A percentile compares a stretch with the other conserved stretches of the same genome.
These are phyloP conservation scores for Orthosia gracilis DNA, from an alignment of 2,888 invertebrate species.

Conservation along the genomic window DNA sequence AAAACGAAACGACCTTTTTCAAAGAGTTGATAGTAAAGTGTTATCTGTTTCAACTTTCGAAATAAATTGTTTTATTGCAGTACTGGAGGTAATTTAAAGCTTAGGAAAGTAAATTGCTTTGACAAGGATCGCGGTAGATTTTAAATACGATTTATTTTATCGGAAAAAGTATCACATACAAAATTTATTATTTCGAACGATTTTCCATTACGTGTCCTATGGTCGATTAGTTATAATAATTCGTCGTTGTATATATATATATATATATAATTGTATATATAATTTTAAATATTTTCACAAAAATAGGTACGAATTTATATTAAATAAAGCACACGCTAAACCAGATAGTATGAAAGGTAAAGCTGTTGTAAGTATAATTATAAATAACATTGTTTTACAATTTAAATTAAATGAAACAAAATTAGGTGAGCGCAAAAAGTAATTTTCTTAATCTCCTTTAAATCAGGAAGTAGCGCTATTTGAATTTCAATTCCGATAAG, in stretches of 20 bases:
- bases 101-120: slow-evolving; percentile 53
- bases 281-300: background rate
- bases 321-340: background rate
- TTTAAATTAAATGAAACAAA: slow-evolving; percentile 18
- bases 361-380: background rate
- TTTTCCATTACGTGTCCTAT: background rate
- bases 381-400: background rate
- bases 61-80: slow-evolving; percentile 70
- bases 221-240: background rate
- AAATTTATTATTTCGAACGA: background rate
- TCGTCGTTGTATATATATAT: background rate
- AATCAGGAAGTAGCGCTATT: slow-evolving; percentile 35
- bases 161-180: slow-evolving; percentile 6
- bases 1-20: slow-evolving; percentile 59
- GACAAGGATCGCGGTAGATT: slow-evolving; percentile 55
- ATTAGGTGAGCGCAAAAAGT: slow-evolving; percentile 27
- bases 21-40: slow-evolving; percentile 61
- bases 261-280: too few relatives aligned
- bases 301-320: background rate
- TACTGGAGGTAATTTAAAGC: slow-evolving; percentile 49
- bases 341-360: background rate
- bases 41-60: slow-evolving; percentile 69
- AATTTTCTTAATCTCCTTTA: slow-evolving; percentile 32
- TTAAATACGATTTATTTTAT: slow-evolving; percentile 53
- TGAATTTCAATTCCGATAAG: slow-evolving; percentile 41